Conservation (phyloP, 1,140 invertebrate species). For the Cotesia glomerata region DNA sequence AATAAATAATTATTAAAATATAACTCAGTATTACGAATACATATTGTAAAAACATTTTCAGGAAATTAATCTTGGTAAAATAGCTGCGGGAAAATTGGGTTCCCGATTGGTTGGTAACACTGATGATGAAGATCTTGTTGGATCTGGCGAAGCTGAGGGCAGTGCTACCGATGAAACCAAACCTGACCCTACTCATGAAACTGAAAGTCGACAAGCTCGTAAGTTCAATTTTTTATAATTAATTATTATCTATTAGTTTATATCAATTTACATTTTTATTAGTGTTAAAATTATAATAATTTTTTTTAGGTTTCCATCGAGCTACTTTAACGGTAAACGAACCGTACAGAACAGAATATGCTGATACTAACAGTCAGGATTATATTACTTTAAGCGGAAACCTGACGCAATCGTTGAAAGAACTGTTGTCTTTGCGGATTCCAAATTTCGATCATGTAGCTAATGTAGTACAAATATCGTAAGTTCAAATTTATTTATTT, state of each 20-base stretch:
- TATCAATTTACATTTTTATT: not conserved
- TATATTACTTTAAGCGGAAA: constrained; percentile 49
- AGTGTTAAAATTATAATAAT: not conserved
- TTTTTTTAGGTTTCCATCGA: constrained; percentile 50
- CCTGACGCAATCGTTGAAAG: constrained; percentile 48
- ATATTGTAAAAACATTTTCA: constrained; percentile 12
- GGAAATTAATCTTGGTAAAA: constrained; percentile 34
- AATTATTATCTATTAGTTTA: constrained; percentile 17
- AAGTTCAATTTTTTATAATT: constrained; percentile 19
- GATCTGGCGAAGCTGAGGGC: constrained; percentile 50
- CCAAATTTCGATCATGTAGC: constrained; percentile 46
- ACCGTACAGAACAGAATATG: constrained; percentile 49
- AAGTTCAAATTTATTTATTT: constrained; percentile 33
- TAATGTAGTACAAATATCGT: constrained; percentile 56
- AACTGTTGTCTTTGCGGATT: constrained; percentile 44
- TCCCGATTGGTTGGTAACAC: constrained; percentile 28
- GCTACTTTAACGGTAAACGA: constrained; percentile 52
- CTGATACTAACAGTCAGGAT: constrained; percentile 46
- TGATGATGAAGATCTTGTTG: constrained; percentile 52
- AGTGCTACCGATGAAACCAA: constrained; percentile 35
- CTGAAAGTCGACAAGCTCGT: constrained; percentile 33
- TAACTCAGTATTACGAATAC: no score
- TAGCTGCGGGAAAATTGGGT: constrained; percentile 25
- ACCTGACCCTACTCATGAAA: not conserved
- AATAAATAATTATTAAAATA: no score